Conservation (phyloP, 2,113 vertebrate genomes). For the Meleagris gallopavo region DNA sequence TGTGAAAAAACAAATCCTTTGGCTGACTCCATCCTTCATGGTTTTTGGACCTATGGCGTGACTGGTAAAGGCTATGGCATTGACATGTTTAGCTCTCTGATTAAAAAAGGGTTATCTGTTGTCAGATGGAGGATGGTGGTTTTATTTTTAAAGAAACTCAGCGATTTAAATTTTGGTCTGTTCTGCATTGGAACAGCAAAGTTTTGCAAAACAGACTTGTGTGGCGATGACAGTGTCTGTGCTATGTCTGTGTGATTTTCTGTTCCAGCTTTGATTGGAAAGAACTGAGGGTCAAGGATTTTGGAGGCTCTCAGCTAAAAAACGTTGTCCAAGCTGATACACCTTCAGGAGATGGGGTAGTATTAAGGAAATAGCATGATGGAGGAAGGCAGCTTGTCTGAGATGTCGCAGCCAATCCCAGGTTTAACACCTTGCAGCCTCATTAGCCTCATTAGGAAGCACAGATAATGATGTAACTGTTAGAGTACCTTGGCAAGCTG, state of each 20-base stretch:
- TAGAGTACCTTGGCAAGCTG: neutral
- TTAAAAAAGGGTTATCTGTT: constrained; percentile 4
- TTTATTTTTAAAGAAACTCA: neutral
- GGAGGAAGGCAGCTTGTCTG: neutral
- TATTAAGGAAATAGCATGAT: neutral
- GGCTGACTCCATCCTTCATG: neutral
- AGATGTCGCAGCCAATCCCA: neutral
- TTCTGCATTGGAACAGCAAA: neutral
- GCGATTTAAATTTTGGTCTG: neutral
- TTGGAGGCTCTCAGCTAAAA: neutral
- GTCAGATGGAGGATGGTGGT: neutral
- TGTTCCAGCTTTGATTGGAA: neutral
- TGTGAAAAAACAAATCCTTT: neutral
- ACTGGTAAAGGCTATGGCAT: neutral
- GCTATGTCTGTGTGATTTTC: neutral
- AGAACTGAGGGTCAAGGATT: neutral
- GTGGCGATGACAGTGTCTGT: fast-evolving
- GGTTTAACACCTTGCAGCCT: neutral
- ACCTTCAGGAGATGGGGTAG: neutral
- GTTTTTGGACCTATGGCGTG: neutral
- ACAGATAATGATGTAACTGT: neutral
- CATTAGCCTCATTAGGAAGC: fast-evolving
- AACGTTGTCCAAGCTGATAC: neutral
- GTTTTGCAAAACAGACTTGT: neutral
- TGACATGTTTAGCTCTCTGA: neutral